Evolutionary conservation across 2,888 invertebrate genomes (phyloP).

Genomic region (Tetheella fluctuosa): DNA sequence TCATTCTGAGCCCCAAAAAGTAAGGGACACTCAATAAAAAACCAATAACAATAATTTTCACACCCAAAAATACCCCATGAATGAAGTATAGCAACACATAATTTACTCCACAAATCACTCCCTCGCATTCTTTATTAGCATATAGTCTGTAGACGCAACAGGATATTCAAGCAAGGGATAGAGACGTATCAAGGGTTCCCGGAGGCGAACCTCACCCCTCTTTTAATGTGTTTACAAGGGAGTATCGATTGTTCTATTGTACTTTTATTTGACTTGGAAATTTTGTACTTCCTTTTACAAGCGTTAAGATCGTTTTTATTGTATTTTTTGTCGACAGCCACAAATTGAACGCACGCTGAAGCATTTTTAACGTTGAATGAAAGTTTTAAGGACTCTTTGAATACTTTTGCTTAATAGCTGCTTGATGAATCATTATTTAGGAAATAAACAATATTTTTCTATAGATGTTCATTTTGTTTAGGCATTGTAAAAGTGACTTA

Average conservation of each 20-base stretch:
- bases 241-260: conserved; percentile 82
- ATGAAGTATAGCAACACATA: conserved; percentile 24
- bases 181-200: conserved; percentile 67
- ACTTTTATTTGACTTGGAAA: conserved; percentile 82
- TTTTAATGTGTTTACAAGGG: conserved; percentile 83
- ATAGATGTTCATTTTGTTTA: too few species aligned
- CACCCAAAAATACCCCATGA: conserved; percentile 1
- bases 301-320: conserved; percentile 56
- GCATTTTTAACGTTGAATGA: neutral
- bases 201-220: conserved; percentile 53
- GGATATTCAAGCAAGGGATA: conserved; percentile 75
- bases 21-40: conserved; percentile 14
- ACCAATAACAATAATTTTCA: conserved; percentile 37
- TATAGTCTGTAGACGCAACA: conserved; percentile 77
- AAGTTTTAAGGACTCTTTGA: conserved; percentile 14
- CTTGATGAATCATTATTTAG: neutral
- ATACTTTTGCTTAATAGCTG: conserved; percentile 17
- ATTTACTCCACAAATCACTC: conserved; percentile 71
- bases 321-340: conserved; percentile 38
- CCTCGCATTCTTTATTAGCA: conserved; percentile 74
- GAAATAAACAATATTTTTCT: too few species aligned
- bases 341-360: conserved; percentile 4
- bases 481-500: too few species aligned
- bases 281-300: conserved; percentile 64
- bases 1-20: neutral